Conservation (phyloP, 2,888 invertebrate species). For the Dexiosoma caninum region DNA sequence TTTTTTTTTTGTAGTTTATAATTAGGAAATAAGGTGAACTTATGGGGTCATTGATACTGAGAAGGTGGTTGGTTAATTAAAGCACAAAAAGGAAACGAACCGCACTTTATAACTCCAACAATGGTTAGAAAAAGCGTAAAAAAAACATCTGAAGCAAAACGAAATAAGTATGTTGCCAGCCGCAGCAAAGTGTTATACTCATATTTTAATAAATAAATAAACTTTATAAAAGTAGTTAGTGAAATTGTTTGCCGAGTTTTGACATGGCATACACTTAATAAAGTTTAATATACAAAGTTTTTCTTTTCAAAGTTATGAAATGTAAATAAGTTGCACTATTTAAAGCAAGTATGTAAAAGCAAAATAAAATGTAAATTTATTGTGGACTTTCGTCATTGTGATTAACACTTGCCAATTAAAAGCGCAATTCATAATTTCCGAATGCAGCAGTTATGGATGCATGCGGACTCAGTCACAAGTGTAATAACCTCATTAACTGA, state of each 20-base stretch:
- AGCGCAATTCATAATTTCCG: too few relatives aligned
- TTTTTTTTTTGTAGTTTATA: conserved; percentile 49
- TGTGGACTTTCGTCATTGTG: too few relatives aligned
- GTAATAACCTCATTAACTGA: too few relatives aligned
- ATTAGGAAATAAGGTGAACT: conserved; percentile 60
- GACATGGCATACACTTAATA: not conserved
- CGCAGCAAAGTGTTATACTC: conserved; percentile 6
- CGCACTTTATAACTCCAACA: not conserved
- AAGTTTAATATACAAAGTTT: not conserved
- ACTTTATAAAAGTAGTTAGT: not conserved
- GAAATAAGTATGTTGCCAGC: conserved; percentile 40
- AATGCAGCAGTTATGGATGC: too few relatives aligned
- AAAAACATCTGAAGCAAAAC: not conserved
- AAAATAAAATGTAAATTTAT: too few relatives aligned
- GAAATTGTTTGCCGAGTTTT: not conserved
- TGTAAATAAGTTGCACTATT: too few relatives aligned
- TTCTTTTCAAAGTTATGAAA: too few relatives aligned
- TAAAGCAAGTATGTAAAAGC: too few relatives aligned
- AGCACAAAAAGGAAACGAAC: conserved; percentile 2
- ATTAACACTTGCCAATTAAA: too few relatives aligned
- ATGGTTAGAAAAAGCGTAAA: conserved; percentile 8
- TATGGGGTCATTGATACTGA: conserved; percentile 60
- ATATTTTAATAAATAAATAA: not conserved
- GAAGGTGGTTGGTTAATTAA: conserved; percentile 44
- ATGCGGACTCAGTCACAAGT: too few relatives aligned